Evolutionary conservation across 2,888 invertebrate genomes (phyloP).

Genomic region (Tetanocera ferruginea): DNA sequence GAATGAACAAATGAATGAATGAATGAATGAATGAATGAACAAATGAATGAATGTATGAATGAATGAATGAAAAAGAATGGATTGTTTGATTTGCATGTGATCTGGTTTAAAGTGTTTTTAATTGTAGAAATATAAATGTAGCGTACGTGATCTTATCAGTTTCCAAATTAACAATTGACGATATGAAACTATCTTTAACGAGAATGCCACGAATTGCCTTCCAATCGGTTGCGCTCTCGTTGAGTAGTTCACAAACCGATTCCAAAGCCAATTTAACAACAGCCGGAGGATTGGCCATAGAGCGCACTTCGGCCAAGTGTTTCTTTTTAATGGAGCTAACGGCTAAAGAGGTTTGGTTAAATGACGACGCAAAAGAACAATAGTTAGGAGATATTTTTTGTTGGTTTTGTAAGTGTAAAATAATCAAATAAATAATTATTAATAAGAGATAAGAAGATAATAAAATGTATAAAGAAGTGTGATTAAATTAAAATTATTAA

Average conservation of each 20-base stretch:
- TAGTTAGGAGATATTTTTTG: constrained; percentile 23
- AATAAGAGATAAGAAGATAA: constrained; percentile 28
- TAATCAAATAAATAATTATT: constrained; percentile 1
- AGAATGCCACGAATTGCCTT: constrained; percentile 91
- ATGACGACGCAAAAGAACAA: constrained; percentile 5
- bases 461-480: background rate
- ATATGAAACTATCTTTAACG: constrained; percentile 96
- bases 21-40: background rate
- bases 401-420: constrained; percentile 39
- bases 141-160: constrained; percentile 90
- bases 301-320: constrained; percentile 93
- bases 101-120: constrained; percentile 37
- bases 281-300: constrained; percentile 94
- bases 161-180: constrained; percentile 94
- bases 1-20: background rate
- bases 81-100: constrained; percentile 31
- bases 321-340: constrained; percentile 97
- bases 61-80: constrained; percentile 2
- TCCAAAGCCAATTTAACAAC: constrained; percentile 94
- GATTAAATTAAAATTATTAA: background rate
- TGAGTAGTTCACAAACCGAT: constrained; percentile 92
- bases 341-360: constrained; percentile 72
- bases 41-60: constrained; percentile 11
- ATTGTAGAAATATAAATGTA: constrained; percentile 36
- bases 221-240: constrained; percentile 93